Base-by-base conservation (phyloP, 1,140 invertebrate species). In the Trichomalopsis sarcophagae region DNA sequence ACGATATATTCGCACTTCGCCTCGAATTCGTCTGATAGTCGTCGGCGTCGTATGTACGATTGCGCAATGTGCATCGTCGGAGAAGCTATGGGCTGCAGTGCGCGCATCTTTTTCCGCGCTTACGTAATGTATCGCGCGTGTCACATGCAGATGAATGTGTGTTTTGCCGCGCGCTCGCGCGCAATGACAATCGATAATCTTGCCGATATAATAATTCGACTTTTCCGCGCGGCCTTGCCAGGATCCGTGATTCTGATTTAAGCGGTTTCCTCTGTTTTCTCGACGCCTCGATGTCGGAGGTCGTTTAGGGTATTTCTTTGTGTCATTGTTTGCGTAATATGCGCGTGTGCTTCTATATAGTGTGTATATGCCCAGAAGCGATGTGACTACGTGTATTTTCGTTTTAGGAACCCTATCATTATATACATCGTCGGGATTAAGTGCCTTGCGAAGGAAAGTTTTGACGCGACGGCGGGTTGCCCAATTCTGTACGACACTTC, bases 61-160 rank as follows among this genome's bases (percentile, higher is more conserved):
- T 44, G 13, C 62, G 62, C 62, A 80, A 80, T 36, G 40, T 27
- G 33, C 21, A 68, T 36, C 30, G 27, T 17, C 21, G 23, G 75
- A 23, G 47, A 77, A 40, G 33, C 55, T 40, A 21, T 40, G 13
- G 27, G 27, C 27, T 27, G 27, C 27, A 27, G 27, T 62, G 76
- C 27, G n/a, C 66, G 30, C 75, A n/a, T 74, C 47, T 85, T 85
- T 84, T 81, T 81, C 84, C 78, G 78, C 73, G 78, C 36, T 81
- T 85, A 81, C 47, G 84, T 73, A 85, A 84, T 75, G 10, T 21
- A 9, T 44, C 40, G 73, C 47, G 75, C 5, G 40, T n/a, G 7
- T 17, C 21, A 1, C 36, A 21, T 33, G 47, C 73, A 17, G 47
- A 30, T 84, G 40, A n/a, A 23, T 77, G 62, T 11, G 23, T 11